Evolutionary conservation across 2,797 vertebrate genomes (phyloP).

Genomic region (Gambelia wislizenii): DNA sequence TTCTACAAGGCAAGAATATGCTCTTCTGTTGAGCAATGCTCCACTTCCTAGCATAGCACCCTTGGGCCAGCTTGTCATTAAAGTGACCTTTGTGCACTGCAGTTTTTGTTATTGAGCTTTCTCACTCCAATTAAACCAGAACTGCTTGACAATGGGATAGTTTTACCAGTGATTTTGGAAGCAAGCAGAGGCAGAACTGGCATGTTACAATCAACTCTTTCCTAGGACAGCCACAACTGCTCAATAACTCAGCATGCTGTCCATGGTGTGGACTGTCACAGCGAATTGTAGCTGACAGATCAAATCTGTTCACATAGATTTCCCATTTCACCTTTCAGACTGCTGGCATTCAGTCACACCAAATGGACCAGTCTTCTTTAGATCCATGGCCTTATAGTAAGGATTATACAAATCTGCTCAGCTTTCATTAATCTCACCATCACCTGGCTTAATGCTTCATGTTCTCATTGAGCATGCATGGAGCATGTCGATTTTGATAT

Average conservation of each 20-base stretch:
- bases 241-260: constrained; percentile 43
- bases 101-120: not conserved
- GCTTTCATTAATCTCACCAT: constrained; percentile 65
- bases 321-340: constrained; percentile 72
- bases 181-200: constrained; percentile 14
- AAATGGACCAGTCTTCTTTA: constrained; percentile 68
- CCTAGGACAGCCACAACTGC: constrained; percentile 30
- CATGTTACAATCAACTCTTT: constrained; percentile 50
- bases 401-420: constrained; percentile 49
- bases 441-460: constrained; percentile 15
- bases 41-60: constrained; percentile 4
- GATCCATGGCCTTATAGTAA: constrained; percentile 57
- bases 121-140: constrained; percentile 17
- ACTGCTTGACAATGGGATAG: not conserved
- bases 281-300: constrained; percentile 75
- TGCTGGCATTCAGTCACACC: constrained; percentile 71
- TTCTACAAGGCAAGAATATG: not conserved
- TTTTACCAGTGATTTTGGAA: constrained; percentile 42
- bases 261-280: constrained; percentile 49
- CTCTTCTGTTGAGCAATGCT: not conserved
- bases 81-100: not conserved
- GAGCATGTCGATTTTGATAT: constrained; percentile 1
- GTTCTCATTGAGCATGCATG: not conserved
- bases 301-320: constrained; percentile 76
- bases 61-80: not conserved